Evolutionary conservation across 2,113 vertebrate genomes (phyloP).

Genomic region (Hirundichthys speculiger): DNA sequence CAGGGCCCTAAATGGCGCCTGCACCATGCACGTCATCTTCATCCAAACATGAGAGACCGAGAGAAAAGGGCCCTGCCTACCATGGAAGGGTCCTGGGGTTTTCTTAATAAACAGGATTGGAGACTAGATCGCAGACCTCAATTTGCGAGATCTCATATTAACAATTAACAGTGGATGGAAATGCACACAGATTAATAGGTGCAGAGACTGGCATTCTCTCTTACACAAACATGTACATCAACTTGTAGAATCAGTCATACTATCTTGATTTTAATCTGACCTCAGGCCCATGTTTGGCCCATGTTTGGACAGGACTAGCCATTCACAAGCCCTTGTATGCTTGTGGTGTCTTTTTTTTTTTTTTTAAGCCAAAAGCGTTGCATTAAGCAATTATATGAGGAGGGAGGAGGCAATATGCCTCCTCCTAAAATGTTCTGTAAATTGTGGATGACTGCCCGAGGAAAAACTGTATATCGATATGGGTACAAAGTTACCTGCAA

Average conservation of each 20-base stretch:
- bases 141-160: conserved; percentile 80
- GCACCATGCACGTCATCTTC: conserved; percentile 92
- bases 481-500: conserved; percentile 4
- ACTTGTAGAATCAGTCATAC: conserved; percentile 6
- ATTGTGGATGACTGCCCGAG: conserved; percentile 32
- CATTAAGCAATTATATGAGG: conserved; percentile 84
- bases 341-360: conserved; percentile 76
- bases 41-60: conserved; percentile 92
- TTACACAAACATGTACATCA: conserved; percentile 39
- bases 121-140: conserved; percentile 80
- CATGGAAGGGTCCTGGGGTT: conserved; percentile 18
- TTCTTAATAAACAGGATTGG: conserved; percentile 76
- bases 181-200: conserved; percentile 68
- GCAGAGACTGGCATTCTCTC: conserved; percentile 73
- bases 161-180: conserved; percentile 66
- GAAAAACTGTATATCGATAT: conserved; percentile 1
- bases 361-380: conserved; percentile 84
- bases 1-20: conserved; percentile 86
- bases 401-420: conserved; percentile 25
- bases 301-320: conserved; percentile 81
- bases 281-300: conserved; percentile 72
- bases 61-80: conserved; percentile 60
- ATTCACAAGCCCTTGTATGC: conserved; percentile 75
- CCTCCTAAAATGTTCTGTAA: conserved; percentile 44
- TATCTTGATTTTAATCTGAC: conserved; percentile 54